Evolutionary conservation across 2,113 vertebrate genomes (phyloP), one percentile per base, ranked within the genome.

Genomic region (Platichthys flesus): DNA sequence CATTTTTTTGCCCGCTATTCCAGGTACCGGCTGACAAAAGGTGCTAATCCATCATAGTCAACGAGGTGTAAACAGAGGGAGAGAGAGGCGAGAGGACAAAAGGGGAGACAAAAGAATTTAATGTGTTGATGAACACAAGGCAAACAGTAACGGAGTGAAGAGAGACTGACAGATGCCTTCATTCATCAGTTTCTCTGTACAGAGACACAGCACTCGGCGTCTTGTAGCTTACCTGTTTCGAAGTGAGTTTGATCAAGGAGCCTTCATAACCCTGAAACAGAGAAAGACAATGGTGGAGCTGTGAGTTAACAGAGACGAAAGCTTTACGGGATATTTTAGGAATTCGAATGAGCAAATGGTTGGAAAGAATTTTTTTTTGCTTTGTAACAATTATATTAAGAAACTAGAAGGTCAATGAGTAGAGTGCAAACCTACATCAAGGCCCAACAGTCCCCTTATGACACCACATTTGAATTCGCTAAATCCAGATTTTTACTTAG

Each of bases 161-260:
- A 83, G 16, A 63, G 68, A 78, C 15, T 5, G 63, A 59, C 31
- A n/a, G 56, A 76, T 31, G 31, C 45, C 49, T 61, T 77, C 52
- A 76, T 13, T 63, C 59, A 20, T 54, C 24, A 5, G 13, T 23
- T 37, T 71, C n/a, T 71, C 37, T 76, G 45, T 42, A 58, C 55
- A 20, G 51, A 23, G 58, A 73, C 21, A 64, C 16, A 66, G 26
- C 2, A 4, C 6, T 26, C 40, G 47, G 45, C 28, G 64, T 47
- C 9, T 13, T 56, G 45, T 3, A 35, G 67, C 90, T 45, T 88
- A 95, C 94, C 94, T 95, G 94, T 87, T 95, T 95, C 1, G 94
- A 95, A 23, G 94, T 95, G 40, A 95, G 92, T 71, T 94, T 95
- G 77, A 95, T 95, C 83, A 95, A 88, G 24, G 94, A 95, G 37